phyloP scores from a whole-genome alignment of 1,140 invertebrate species.

The Vollenhovia emeryi region DNA sequence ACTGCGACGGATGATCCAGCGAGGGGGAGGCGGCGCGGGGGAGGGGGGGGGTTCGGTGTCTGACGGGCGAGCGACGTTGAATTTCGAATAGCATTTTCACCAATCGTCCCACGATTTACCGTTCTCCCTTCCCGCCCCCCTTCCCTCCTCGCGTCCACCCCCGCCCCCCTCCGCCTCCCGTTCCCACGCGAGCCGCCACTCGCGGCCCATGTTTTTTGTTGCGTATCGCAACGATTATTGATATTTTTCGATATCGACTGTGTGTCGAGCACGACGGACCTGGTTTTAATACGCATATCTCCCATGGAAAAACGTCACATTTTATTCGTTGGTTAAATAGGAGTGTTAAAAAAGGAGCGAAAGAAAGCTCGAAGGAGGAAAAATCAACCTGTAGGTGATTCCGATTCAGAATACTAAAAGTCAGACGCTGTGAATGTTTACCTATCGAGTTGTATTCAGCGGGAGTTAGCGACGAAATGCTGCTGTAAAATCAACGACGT shows the following conservation, averaged over 20 bases:
- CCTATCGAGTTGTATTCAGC: background rate
- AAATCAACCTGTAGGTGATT: background rate
- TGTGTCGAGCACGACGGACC: slow-evolving; percentile 53
- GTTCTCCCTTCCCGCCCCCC: background rate
- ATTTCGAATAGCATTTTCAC: slow-evolving; percentile 75
- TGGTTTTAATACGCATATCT: slow-evolving; percentile 52
- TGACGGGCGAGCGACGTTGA: slow-evolving; percentile 74
- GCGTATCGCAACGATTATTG: slow-evolving; percentile 69
- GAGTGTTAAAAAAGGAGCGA: background rate
- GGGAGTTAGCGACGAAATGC: background rate
- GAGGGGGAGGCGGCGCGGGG: background rate
- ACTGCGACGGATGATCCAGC: slow-evolving; percentile 39
- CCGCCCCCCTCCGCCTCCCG: background rate
- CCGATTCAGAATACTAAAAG: background rate
- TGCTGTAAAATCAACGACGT: background rate
- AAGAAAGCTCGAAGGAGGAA: background rate
- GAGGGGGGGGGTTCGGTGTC: slow-evolving; percentile 66
- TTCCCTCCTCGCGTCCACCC: background rate
- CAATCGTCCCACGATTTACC: slow-evolving; percentile 74
- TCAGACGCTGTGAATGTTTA: background rate
- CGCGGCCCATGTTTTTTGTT: slow-evolving; percentile 61
- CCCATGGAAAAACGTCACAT: slow-evolving; percentile 22
- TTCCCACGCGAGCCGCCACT: slow-evolving; percentile 30
- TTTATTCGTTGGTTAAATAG: slow-evolving; percentile 19
- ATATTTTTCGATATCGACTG: slow-evolving; percentile 70